A percentile compares a stretch with the other conserved stretches of the same genome.
Evolutionary conservation across 1,140 invertebrate genomes (phyloP).

Genomic region (Zaprionus gabonicus): DNA sequence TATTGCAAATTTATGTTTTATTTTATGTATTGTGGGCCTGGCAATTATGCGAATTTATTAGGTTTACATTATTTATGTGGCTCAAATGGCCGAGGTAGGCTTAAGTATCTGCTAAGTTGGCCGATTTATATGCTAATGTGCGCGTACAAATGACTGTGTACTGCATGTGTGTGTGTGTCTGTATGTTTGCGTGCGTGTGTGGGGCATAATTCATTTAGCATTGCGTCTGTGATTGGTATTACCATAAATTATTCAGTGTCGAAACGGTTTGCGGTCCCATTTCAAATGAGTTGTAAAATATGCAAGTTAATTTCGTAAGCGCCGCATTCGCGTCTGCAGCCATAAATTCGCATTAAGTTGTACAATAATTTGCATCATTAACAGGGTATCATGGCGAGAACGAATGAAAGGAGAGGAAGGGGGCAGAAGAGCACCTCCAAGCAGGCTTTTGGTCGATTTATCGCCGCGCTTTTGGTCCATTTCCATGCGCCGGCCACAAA

Average conservation of each 20-base stretch:
- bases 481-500: conserved; percentile 34
- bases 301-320: conserved; percentile 51
- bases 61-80: conserved; percentile 42
- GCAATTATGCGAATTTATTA: conserved; percentile 48
- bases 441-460: conserved; percentile 36
- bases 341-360: conserved; percentile 74
- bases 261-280: conserved; percentile 55
- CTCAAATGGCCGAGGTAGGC: conserved; percentile 17
- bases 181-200: conserved; percentile 5
- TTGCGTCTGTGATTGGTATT: conserved; percentile 60
- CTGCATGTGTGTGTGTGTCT: background rate
- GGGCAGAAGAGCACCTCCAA: background rate
- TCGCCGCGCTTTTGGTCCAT: conserved; percentile 39
- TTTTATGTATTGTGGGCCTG: background rate
- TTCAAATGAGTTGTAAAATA: conserved; percentile 64
- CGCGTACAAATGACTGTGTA: conserved; percentile 6
- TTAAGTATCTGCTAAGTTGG: conserved; percentile 56
- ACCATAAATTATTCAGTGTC: conserved; percentile 62
- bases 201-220: conserved; percentile 53
- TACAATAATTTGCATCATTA: conserved; percentile 57
- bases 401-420: too few species aligned
- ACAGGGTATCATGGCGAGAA: conserved; percentile 2
- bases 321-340: conserved; percentile 26
- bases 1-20: background rate
- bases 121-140: conserved; percentile 45